Percentiles rank a stretch among this genome's conserved stretches.
These are phyloP conservation scores for Zoanthus solanderi DNA, from an alignment of 92 coral and sea anemone genomes.

Conservation along the genomic window DNA sequence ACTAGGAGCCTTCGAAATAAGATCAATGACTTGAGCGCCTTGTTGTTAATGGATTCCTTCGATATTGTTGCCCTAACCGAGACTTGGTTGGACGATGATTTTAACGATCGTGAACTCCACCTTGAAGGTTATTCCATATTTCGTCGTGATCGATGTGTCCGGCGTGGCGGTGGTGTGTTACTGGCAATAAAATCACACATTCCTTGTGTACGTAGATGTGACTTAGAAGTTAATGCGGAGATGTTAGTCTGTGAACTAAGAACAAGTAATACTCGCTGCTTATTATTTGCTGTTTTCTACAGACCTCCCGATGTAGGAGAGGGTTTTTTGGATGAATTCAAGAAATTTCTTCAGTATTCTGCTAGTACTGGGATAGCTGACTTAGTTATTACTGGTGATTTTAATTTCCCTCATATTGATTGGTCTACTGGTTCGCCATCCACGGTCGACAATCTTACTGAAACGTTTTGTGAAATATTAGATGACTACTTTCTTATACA, in stretches of 20 bases:
- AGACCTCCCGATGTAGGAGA: conserved; percentile 50
- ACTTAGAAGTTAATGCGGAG: conserved; percentile 44
- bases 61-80: conserved; percentile 35
- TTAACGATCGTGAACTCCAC: conserved; percentile 45
- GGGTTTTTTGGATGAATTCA: conserved; percentile 54
- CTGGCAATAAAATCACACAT: conserved; percentile 49
- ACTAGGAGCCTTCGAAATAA: conserved; percentile 25
- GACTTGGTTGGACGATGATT: conserved; percentile 40
- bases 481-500: conserved; percentile 40
- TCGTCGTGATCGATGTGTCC: conserved; percentile 46
- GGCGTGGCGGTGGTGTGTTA: conserved; percentile 47
- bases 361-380: conserved; percentile 12
- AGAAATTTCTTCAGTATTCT: conserved; percentile 4
- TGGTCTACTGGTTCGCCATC: conserved; percentile 55
- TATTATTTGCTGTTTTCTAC: conserved; percentile 54
- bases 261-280: conserved; percentile 35
- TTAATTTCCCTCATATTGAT: conserved; percentile 33
- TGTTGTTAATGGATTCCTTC: conserved; percentile 33
- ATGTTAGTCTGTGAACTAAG: conserved; percentile 34
- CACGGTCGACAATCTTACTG: conserved; percentile 12
- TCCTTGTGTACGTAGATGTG: conserved; percentile 39
- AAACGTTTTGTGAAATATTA: conserved; percentile 31
- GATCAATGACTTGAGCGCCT: conserved; percentile 14
- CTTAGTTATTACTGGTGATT: conserved; percentile 36
- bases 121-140: conserved; percentile 46